A percentile compares a stretch with the other conserved stretches of the same genome.
These are phyloP conservation scores for Phrynosoma platyrhinos DNA, from an alignment of 2,113 vertebrate genomes.

Conservation along the genomic window DNA sequence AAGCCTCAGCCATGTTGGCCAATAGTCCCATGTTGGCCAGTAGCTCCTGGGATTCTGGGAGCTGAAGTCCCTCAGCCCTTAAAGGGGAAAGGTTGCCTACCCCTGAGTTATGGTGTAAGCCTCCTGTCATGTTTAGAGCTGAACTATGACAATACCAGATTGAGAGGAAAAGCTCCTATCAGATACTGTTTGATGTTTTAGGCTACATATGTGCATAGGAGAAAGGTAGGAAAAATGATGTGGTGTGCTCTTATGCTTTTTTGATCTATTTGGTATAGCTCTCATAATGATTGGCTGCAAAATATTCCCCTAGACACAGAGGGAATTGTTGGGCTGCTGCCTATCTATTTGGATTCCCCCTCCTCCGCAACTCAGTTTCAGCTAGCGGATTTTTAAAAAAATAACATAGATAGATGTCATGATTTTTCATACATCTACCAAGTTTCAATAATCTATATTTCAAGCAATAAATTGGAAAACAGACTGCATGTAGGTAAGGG, in stretches of 20 bases:
- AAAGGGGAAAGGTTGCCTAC: too few species aligned
- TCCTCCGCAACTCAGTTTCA: neutral
- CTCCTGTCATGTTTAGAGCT: too few species aligned
- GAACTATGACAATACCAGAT: neutral
- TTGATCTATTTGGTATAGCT: conserved; percentile 19
- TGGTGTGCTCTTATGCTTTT: conserved; percentile 12
- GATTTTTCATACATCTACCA: neutral
- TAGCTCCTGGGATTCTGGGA: too few species aligned
- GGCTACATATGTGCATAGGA: neutral
- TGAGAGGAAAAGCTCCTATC: neutral
- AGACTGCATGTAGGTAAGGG: neutral
- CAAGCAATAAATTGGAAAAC: neutral
- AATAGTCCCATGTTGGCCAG: too few species aligned
- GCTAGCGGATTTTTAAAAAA: neutral
- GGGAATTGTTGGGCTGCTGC: conserved; percentile 10
- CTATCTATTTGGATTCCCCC: conserved; percentile 5
- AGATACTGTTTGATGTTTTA: conserved; percentile 8
- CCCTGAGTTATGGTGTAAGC: too few species aligned
- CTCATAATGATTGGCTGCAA: neutral
- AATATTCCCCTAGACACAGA: neutral
- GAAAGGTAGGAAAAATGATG: neutral
- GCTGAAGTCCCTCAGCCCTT: too few species aligned
- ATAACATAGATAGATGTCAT: too few species aligned
- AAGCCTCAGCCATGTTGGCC: too few species aligned
- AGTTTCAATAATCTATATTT: neutral